phyloP scores from a whole-genome alignment of 2,797 vertebrate genomes.

The Chaenodraco wilsoni region DNA sequence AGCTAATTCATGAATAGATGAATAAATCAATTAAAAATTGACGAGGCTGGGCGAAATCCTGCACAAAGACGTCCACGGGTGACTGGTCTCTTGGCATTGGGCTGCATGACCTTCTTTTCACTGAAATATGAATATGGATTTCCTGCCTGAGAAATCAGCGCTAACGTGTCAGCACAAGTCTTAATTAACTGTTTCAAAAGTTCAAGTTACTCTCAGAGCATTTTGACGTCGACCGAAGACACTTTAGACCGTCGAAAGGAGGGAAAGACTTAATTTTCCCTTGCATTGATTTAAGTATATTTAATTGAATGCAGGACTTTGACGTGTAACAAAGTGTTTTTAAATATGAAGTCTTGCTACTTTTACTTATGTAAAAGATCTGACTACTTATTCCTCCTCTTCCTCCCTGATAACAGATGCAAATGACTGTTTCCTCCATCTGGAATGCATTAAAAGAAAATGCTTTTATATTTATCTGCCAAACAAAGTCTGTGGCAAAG shows the following conservation, averaged over 20 bases:
- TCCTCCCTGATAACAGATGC: slow-evolving; percentile 48
- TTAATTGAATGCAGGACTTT: no score
- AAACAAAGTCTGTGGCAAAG: slow-evolving; percentile 52
- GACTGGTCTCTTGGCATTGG: slow-evolving; percentile 42
- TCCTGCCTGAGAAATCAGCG: slow-evolving; percentile 43
- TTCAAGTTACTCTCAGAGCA: slow-evolving; percentile 45
- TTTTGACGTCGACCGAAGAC: slow-evolving; percentile 35
- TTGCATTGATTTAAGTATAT: no score
- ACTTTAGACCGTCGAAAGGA: slow-evolving; percentile 12
- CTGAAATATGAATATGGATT: slow-evolving; percentile 64
- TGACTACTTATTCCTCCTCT: slow-evolving; percentile 28
- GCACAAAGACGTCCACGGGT: slow-evolving; percentile 53
- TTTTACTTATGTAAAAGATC: no score
- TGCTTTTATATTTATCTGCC: slow-evolving; percentile 52
- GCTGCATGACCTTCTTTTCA: slow-evolving; percentile 56
- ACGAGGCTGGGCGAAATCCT: slow-evolving; percentile 51
- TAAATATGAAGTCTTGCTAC: no score
- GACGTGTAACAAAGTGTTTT: no score
- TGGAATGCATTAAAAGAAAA: slow-evolving; percentile 48
- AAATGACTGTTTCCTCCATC: slow-evolving; percentile 54
- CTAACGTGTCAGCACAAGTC: slow-evolving; percentile 42
- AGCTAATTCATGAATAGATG: slow-evolving; percentile 66
- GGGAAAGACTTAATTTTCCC: neutral
- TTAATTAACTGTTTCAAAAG: slow-evolving; percentile 62
- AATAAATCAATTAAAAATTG: slow-evolving; percentile 71